These are phyloP conservation scores for Struthidea cinerea DNA, from an alignment of 2,113 vertebrate genomes.

Conservation along the genomic window DNA sequence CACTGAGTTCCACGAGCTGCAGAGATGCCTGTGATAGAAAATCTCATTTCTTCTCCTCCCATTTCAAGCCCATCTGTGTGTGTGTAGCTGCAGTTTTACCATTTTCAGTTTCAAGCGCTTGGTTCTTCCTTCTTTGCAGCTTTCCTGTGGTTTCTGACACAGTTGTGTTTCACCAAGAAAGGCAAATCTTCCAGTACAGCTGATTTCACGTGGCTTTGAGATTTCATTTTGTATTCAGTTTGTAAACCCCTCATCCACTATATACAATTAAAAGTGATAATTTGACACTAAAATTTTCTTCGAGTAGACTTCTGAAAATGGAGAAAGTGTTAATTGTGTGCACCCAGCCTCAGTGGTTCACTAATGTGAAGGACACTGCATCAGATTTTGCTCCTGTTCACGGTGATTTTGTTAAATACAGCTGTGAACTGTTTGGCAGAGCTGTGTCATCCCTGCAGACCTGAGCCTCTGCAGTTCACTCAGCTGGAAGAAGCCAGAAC, in stretches of 20 bases:
- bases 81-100: not conserved
- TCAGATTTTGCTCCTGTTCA: not conserved
- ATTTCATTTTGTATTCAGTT: not conserved
- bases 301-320: not conserved
- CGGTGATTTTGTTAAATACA: not conserved
- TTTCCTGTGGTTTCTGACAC: not conserved
- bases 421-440: not conserved
- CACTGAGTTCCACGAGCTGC: not conserved
- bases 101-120: not conserved
- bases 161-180: not conserved
- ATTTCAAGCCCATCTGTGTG: not conserved
- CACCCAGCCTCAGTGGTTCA: not conserved
- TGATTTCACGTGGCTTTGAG: not conserved
- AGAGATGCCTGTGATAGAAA: not conserved
- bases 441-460: not conserved
- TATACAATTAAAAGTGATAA: not conserved
- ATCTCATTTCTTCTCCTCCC: not conserved
- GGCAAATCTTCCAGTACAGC: not conserved
- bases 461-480: not conserved
- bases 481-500: constrained; percentile 4
- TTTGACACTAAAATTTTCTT: not conserved
- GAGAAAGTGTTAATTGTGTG: not conserved
- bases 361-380: not conserved
- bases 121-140: not conserved
- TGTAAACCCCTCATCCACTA: not conserved